Conservation (phyloP, 2,888 invertebrate species). For the Tetranychus truncatus region DNA sequence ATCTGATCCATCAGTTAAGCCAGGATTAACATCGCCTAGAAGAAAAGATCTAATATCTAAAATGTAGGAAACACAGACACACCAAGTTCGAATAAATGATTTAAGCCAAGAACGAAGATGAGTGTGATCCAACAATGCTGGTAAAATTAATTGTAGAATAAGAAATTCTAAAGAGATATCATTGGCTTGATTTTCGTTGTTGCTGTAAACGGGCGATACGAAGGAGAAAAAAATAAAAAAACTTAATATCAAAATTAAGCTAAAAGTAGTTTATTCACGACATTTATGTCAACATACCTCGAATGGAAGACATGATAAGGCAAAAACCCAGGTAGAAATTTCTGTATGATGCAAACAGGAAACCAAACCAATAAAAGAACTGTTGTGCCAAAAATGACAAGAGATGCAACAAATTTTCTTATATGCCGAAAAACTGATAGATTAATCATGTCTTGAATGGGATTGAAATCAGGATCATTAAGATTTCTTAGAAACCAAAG, state of each 20-base stretch:
- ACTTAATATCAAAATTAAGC: background rate
- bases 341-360: conserved; percentile 67
- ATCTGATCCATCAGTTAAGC: conserved; percentile 21
- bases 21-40: conserved; percentile 45
- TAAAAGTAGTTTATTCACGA: conserved; percentile 5
- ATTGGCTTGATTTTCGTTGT: conserved; percentile 54
- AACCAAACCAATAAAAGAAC: conserved; percentile 90
- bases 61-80: conserved; percentile 58
- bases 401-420: conserved; percentile 70
- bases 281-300: conserved; percentile 21
- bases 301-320: conserved; percentile 72
- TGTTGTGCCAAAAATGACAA: conserved; percentile 85
- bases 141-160: conserved; percentile 77
- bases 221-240: conserved; percentile 4
- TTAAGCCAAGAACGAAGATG: conserved; percentile 89
- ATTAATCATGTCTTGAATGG: conserved; percentile 97
- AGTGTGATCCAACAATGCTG: conserved; percentile 84
- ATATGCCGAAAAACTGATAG: conserved; percentile 76
- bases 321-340: conserved; percentile 62
- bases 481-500: conserved; percentile 93
- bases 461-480: conserved; percentile 97
- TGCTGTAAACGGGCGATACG: background rate
- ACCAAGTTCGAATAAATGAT: conserved; percentile 60
- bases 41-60: conserved; percentile 75
- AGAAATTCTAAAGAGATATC: conserved; percentile 83